Percentiles rank a stretch among this genome's conserved stretches.
These are phyloP conservation scores for Psittacara wagleri DNA, from an alignment of 2,113 vertebrate genomes.

Conservation along the genomic window DNA sequence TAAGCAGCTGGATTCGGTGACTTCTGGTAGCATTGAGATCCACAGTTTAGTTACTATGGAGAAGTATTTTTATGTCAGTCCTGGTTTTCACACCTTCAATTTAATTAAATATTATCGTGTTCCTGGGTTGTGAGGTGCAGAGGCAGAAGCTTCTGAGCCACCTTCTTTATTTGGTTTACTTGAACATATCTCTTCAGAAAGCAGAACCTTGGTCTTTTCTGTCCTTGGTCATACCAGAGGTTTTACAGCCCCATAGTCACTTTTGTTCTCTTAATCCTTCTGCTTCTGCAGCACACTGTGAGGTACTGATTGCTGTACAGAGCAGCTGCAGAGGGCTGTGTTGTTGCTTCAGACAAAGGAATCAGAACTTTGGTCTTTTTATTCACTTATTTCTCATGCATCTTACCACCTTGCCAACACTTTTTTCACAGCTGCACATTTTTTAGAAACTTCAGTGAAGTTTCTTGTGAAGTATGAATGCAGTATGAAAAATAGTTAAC, in stretches of 20 bases:
- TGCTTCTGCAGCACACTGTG: background rate
- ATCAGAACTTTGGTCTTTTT: background rate
- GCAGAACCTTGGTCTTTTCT: background rate
- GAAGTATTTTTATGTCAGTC: background rate
- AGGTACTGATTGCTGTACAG: background rate
- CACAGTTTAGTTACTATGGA: background rate
- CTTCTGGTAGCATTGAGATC: background rate
- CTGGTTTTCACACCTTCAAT: background rate
- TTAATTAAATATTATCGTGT: background rate
- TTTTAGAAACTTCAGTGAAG: background rate
- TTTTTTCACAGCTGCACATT: background rate
- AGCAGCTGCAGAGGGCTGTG: background rate
- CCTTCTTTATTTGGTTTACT: background rate
- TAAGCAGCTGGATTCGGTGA: background rate
- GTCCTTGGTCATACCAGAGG: background rate
- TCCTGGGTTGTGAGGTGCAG: background rate
- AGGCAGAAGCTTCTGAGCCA: background rate
- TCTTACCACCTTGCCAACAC: background rate
- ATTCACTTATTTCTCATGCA: background rate
- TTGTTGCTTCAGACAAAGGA: background rate
- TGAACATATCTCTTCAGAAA: background rate
- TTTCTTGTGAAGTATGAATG: background rate
- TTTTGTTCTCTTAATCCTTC: background rate
- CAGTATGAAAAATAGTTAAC: background rate
- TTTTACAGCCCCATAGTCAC: background rate